Evolutionary conservation across 2,113 vertebrate species (phyloP).

Genomic region (Triplophysa siluroides): DNA sequence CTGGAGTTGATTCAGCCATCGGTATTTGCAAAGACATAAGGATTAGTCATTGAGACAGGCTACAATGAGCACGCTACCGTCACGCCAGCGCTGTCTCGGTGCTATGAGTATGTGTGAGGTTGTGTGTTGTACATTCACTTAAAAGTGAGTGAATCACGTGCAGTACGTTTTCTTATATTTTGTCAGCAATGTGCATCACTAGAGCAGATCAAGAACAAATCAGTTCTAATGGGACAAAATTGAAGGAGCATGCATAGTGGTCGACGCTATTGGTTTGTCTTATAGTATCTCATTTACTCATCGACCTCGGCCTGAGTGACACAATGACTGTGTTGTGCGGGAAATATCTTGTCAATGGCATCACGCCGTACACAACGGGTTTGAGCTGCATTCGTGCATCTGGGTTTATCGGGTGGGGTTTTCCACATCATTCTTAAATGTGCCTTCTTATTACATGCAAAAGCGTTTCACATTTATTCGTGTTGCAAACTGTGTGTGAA

Average conservation of each 20-base stretch:
- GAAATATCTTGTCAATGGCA: background rate
- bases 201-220: background rate
- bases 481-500: background rate
- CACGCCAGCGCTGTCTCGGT: constrained; percentile 11
- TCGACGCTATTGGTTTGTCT: background rate
- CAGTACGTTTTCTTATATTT: constrained; percentile 7
- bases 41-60: constrained; percentile 39
- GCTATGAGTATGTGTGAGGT: constrained; percentile 27
- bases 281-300: constrained; percentile 13
- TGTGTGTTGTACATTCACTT: constrained; percentile 25
- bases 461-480: background rate
- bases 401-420: constrained; percentile 24
- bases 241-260: background rate
- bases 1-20: constrained; percentile 59
- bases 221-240: background rate
- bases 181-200: background rate
- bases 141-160: constrained; percentile 3
- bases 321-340: constrained; percentile 8
- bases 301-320: background rate
- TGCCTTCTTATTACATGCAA: background rate
- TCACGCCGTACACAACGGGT: background rate
- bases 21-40: constrained; percentile 55
- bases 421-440: background rate
- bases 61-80: constrained; percentile 43
- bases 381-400: background rate